Base-by-base conservation (phyloP, 1,140 invertebrate genomes). In the Trichogramma pretiosum region DNA sequence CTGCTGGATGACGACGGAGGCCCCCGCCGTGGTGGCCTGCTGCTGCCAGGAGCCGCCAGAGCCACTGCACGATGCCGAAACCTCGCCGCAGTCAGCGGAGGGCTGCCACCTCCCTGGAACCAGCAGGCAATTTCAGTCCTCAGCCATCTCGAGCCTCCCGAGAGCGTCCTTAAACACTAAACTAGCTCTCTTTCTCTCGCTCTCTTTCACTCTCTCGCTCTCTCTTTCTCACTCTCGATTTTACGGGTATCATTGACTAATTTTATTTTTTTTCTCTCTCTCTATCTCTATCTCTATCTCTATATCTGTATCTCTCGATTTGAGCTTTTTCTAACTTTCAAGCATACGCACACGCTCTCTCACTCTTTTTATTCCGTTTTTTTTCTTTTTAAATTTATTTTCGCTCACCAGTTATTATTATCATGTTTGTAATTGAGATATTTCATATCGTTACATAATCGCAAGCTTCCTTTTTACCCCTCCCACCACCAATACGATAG, bases 21-120 rank as follows among this genome's bases (percentile, higher is more conserved):
- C 16, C 36, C 32, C 14, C 34, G 41, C 37, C 34, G 14, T 30
- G 35, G n/a, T 28, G 24, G n/a, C 19, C 35, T 16, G 35, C 11
- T 26, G 24, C 24, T 28, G 24, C 24, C 24, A 28, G 24, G 34
- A 2, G 22, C 37, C 19, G 18, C 5, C 16, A 17, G 24, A 17
- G 11, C 39, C 45, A 19, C 19, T 39, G 23, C 59, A 65, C 59
- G 67, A 63, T 57, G 65, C 64, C 59, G 66, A 67, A 61, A 65
- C 66, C 47, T 70, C 67, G 59, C 67, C 70, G 57, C 61, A n/a
- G n/a, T n/a, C n/a, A n/a, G n/a, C 68, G 56, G 68, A 70, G 70
- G 70, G 68, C 70, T 72, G 70, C 70, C 68, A 71, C 60, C 68
- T 68, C 68, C 68, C 68, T 71, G 70, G 70, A 72, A 72, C 70